Percentiles rank a stretch among this genome's conserved stretches.
Conservation (phyloP, 2,888 invertebrate species). For the Euplexia lucipara region DNA sequence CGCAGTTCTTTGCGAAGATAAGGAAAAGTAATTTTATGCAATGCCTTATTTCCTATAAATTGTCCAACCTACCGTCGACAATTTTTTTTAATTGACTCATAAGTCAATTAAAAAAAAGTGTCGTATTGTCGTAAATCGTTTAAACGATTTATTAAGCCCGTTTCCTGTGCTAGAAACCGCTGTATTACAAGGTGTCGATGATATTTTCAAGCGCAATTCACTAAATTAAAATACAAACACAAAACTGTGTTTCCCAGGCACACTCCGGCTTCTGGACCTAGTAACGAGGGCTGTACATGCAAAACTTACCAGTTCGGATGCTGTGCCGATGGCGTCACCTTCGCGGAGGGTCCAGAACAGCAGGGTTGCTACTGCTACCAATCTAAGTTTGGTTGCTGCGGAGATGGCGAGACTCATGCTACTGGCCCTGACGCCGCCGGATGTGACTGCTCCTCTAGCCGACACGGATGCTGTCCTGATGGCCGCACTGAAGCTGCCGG, state of each 20-base stretch:
- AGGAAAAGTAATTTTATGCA: too few species aligned
- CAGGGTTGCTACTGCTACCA: conserved; percentile 95
- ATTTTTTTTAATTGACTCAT: too few species aligned
- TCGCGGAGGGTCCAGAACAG: conserved; percentile 92
- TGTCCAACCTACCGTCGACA: too few species aligned
- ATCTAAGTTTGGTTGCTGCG: conserved; percentile 95
- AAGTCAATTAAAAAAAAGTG: too few species aligned
- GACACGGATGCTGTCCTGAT: conserved; percentile 97
- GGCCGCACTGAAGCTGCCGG: conserved; percentile 95
- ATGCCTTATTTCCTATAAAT: too few species aligned
- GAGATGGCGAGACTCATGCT: conserved; percentile 95
- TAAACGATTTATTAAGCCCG: too few species aligned
- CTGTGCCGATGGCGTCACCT: conserved; percentile 95
- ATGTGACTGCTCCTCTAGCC: conserved; percentile 95
- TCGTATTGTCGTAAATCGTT: too few species aligned
- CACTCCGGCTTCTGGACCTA: conserved; percentile 94
- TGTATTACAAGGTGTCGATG: too few species aligned
- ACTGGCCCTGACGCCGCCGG: conserved; percentile 94
- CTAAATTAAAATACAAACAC: too few species aligned
- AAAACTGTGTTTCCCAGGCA: conserved; percentile 76
- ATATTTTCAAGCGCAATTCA: too few species aligned
- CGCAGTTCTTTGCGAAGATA: too few species aligned
- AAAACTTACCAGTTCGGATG: conserved; percentile 97
- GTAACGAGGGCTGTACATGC: conserved; percentile 96
- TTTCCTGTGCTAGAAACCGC: too few species aligned